phyloP scores from a whole-genome alignment of 2,888 invertebrate species.

The Agrotis ipsilon region DNA sequence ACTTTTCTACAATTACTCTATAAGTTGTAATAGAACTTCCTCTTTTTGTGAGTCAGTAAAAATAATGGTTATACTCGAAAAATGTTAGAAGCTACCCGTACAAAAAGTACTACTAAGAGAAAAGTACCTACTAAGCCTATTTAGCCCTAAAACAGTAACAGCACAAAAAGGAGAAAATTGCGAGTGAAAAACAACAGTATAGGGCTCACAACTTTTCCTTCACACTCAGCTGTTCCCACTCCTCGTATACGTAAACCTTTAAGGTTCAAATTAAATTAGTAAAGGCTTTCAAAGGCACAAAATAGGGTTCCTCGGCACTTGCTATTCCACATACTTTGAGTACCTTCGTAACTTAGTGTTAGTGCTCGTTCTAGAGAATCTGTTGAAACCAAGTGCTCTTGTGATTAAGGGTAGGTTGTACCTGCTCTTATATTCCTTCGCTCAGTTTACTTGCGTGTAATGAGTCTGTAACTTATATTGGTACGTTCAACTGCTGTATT shows the following conservation, averaged over 20 bases:
- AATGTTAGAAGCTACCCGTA: slow-evolving; percentile 2
- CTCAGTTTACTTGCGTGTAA: slow-evolving; percentile 33
- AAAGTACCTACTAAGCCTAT: slow-evolving; percentile 19
- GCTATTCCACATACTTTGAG: slow-evolving; percentile 51
- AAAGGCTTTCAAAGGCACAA: slow-evolving; percentile 74
- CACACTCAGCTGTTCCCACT: slow-evolving; percentile 40
- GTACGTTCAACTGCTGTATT: background rate
- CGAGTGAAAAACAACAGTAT: slow-evolving; percentile 38
- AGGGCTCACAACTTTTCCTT: slow-evolving; percentile 48
- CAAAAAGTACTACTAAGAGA: slow-evolving; percentile 14
- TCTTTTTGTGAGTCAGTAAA: too few relatives aligned
- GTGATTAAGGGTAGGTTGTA: slow-evolving; percentile 22
- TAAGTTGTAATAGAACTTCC: too few relatives aligned
- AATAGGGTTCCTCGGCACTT: slow-evolving; percentile 58
- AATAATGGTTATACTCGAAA: too few relatives aligned
- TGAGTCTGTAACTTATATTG: slow-evolving; percentile 41
- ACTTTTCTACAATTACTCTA: too few relatives aligned
- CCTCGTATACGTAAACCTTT: slow-evolving; percentile 55
- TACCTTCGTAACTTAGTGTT: slow-evolving; percentile 42
- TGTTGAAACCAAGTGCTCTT: slow-evolving; percentile 39
- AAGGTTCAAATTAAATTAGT: slow-evolving; percentile 76
- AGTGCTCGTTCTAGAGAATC: slow-evolving; percentile 42
- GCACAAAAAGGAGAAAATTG: slow-evolving; percentile 15
- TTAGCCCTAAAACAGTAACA: slow-evolving; percentile 38
- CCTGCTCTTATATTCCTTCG: slow-evolving; percentile 10